phyloP scores from a whole-genome alignment of 2,113 vertebrate genomes.

The Rhea pennata region DNA sequence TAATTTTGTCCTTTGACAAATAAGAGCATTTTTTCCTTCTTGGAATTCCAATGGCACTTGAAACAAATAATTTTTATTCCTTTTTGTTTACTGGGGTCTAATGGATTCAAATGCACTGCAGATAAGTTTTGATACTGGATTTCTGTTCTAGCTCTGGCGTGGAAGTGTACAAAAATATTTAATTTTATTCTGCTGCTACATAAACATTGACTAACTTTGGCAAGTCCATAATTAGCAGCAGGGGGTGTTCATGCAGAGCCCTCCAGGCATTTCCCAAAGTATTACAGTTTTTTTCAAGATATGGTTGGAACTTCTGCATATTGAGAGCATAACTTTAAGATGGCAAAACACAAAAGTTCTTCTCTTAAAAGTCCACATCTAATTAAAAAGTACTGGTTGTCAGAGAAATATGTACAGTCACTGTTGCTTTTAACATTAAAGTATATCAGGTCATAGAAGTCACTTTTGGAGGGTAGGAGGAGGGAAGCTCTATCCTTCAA shows the following conservation, averaged over 20 bases:
- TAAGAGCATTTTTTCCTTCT: neutral
- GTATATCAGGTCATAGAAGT: neutral
- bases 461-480: neutral
- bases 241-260: neutral
- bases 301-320: neutral
- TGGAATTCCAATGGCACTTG: neutral
- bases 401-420: neutral
- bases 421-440: neutral
- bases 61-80: neutral
- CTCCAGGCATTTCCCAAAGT: neutral
- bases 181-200: neutral
- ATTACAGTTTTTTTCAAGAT: neutral
- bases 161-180: neutral
- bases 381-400: neutral
- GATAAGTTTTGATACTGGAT: neutral
- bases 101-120: neutral
- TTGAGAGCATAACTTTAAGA: neutral
- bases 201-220: neutral
- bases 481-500: neutral
- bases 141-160: neutral
- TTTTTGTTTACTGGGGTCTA: neutral
- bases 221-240: neutral
- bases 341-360: neutral
- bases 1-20: neutral
- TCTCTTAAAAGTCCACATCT: neutral